These are phyloP conservation scores for Drosophila lutescens DNA, from an alignment of 2,888 invertebrate species.

Conservation along the genomic window DNA sequence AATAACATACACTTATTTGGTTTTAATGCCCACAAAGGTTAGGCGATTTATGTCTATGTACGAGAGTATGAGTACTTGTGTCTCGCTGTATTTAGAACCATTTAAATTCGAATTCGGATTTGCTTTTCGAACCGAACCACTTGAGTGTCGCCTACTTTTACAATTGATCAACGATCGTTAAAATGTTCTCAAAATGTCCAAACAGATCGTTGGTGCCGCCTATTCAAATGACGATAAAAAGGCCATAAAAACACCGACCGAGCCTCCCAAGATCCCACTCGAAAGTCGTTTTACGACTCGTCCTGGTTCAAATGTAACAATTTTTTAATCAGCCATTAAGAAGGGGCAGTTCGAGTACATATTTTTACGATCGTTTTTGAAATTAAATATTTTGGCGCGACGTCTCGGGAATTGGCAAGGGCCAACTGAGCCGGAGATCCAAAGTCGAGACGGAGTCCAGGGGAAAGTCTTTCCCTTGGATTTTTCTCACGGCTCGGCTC, in stretches of 20 bases:
- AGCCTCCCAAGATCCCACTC: slow-evolving; percentile 53
- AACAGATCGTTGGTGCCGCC: slow-evolving; percentile 80
- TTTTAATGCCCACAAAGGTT: slow-evolving; percentile 70
- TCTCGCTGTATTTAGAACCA: slow-evolving; percentile 2
- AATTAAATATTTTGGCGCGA: slow-evolving; percentile 61
- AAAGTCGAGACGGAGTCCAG: slow-evolving; percentile 15
- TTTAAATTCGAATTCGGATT: slow-evolving; percentile 27
- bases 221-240: slow-evolving; percentile 80
- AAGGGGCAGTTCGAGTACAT: slow-evolving; percentile 51
- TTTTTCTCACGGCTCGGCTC: slow-evolving; percentile 65
- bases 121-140: slow-evolving; percentile 53
- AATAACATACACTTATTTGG: slow-evolving; percentile 48
- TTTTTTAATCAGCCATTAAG: slow-evolving; percentile 70
- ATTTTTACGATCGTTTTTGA: slow-evolving; percentile 59
- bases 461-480: slow-evolving; percentile 47
- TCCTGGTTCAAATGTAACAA: slow-evolving; percentile 72
- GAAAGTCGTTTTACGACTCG: slow-evolving; percentile 47
- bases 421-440: slow-evolving; percentile 18
- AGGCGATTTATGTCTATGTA: slow-evolving; percentile 49
- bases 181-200: slow-evolving; percentile 77
- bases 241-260: slow-evolving; percentile 66
- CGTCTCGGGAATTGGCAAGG: slow-evolving; percentile 65
- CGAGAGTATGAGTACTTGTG: slow-evolving; percentile 7
- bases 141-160: slow-evolving; percentile 58
- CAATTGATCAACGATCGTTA: slow-evolving; percentile 56